Conservation (phyloP, 1,140 invertebrate genomes). For the Papilio xuthus region DNA sequence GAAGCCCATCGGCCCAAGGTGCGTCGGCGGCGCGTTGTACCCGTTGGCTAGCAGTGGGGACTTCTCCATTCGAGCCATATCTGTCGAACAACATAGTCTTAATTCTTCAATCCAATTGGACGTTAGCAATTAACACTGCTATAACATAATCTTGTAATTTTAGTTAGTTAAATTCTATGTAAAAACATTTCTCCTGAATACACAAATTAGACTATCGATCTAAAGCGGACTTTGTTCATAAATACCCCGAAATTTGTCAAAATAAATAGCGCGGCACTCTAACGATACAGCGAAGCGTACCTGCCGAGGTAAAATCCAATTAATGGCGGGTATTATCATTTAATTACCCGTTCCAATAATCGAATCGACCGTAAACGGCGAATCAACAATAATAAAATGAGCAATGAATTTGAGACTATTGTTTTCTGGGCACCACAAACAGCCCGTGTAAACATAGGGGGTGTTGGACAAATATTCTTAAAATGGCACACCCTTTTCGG, state of each 20-base stretch:
- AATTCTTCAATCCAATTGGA: not conserved
- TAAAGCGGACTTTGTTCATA: slow-evolving; percentile 27
- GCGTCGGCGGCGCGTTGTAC: slow-evolving; percentile 96
- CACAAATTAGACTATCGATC: slow-evolving; percentile 30
- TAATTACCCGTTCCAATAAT: slow-evolving; percentile 80
- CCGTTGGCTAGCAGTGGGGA: slow-evolving; percentile 95
- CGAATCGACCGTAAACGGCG: slow-evolving; percentile 78
- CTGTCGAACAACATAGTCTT: slow-evolving; percentile 79
- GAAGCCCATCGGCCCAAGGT: slow-evolving; percentile 94
- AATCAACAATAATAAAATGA: slow-evolving; percentile 82
- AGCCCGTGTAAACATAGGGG: slow-evolving; percentile 77
- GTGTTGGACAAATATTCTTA: slow-evolving; percentile 79
- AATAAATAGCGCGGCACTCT: slow-evolving; percentile 66
- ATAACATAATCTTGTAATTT: not conserved
- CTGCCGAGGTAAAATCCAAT: slow-evolving; percentile 77
- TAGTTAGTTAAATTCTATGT: not conserved
- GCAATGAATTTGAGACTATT: slow-evolving; percentile 81
- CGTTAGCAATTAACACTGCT: not conserved
- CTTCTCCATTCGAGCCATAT: slow-evolving; percentile 94
- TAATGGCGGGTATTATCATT: slow-evolving; percentile 81
- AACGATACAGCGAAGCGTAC: slow-evolving; percentile 56
- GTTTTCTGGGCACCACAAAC: slow-evolving; percentile 81
- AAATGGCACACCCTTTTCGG: slow-evolving; percentile 70
- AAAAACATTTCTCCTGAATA: not conserved
- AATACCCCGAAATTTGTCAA: slow-evolving; percentile 42